phyloP scores from a whole-genome alignment of 2,113 vertebrate species.

The Gallinago media region DNA sequence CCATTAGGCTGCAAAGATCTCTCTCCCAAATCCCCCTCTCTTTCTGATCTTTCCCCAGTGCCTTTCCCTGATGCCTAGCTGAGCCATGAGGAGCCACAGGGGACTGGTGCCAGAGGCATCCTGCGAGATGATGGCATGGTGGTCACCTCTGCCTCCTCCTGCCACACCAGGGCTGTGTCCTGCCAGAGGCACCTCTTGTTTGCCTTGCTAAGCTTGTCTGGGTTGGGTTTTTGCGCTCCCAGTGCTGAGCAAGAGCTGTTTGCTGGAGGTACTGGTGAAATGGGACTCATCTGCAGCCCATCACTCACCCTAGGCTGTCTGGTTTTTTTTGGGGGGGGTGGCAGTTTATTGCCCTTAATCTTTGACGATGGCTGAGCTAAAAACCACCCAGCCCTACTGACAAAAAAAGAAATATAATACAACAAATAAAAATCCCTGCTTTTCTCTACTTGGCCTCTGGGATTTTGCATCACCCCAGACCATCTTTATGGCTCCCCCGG shows the following conservation, averaged over 20 bases:
- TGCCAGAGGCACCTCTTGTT: neutral
- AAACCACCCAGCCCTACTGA: neutral
- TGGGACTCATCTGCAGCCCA: neutral
- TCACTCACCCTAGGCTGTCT: neutral
- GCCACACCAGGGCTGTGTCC: accelerated
- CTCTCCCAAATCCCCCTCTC: neutral
- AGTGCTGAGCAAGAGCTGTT: neutral
- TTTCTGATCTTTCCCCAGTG: neutral
- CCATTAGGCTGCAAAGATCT: neutral
- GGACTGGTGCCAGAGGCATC: accelerated
- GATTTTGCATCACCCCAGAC: neutral
- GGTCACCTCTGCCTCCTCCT: neutral
- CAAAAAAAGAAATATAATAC: neutral
- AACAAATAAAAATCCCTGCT: neutral
- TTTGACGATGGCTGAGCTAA: neutral
- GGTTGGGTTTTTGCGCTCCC: neutral
- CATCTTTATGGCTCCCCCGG: accelerated
- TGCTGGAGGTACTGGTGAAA: neutral
- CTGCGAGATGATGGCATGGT: accelerated
- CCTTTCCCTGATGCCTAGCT: neutral
- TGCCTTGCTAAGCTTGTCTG: neutral
- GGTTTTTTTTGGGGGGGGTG: neutral
- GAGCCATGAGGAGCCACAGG: accelerated
- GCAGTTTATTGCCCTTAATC: neutral
- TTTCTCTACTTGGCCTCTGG: neutral